Conservation (phyloP, 2,113 vertebrate genomes). For the Panthera uncia region DNA sequence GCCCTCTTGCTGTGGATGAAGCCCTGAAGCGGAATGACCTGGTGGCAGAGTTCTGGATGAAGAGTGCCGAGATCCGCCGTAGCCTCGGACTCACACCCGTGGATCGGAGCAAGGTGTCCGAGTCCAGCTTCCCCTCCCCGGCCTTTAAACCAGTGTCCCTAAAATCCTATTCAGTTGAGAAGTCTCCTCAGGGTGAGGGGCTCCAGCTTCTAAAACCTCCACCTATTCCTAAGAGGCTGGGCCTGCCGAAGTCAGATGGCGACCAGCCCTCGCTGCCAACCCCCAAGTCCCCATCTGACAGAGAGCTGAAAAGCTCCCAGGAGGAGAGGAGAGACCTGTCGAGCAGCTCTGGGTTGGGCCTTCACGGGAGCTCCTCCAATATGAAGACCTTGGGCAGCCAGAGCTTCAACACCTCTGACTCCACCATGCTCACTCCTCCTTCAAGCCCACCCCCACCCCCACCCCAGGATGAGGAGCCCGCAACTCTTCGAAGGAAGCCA, state of each 20-base stretch:
- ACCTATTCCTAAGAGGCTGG: conserved; percentile 87
- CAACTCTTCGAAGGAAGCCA: conserved; percentile 87
- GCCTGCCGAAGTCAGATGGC: conserved; percentile 86
- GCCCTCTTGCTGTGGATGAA: conserved; percentile 84
- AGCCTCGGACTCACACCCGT: conserved; percentile 93
- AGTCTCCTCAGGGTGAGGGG: conserved; percentile 84
- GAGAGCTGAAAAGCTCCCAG: conserved; percentile 83
- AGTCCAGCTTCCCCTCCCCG: conserved; percentile 81
- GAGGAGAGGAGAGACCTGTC: conserved; percentile 90
- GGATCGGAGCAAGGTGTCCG: conserved; percentile 86
- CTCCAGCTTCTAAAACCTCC: conserved; percentile 80
- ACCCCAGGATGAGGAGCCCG: conserved; percentile 93
- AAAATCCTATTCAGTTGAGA: conserved; percentile 81
- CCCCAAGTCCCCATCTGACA: conserved; percentile 86
- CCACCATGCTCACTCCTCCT: conserved; percentile 96
- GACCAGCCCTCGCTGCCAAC: conserved; percentile 85
- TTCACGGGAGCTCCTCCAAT: conserved; percentile 92
- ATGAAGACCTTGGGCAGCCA: conserved; percentile 91
- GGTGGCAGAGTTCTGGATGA: conserved; percentile 98
- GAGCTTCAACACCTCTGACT: conserved; percentile 94
- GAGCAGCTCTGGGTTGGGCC: conserved; percentile 94
- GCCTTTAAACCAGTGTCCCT: conserved; percentile 78
- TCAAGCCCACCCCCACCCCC: conserved; percentile 96
- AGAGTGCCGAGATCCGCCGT: conserved; percentile 96
- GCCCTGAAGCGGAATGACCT: conserved; percentile 90